These are phyloP conservation scores for Euphonia xanthogaster DNA, from an alignment of 2,797 vertebrate species.

Conservation along the genomic window DNA sequence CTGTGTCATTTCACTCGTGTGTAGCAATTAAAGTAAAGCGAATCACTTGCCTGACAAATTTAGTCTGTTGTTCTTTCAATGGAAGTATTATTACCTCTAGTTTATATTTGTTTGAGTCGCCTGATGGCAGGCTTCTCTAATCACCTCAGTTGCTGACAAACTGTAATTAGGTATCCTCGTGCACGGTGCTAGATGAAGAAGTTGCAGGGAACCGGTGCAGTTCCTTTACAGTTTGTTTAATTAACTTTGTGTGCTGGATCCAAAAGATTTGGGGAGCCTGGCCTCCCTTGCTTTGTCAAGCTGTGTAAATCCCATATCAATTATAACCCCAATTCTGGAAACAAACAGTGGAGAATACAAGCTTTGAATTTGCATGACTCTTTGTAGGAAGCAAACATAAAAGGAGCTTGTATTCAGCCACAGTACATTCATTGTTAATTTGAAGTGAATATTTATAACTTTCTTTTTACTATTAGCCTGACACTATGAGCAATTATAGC, in stretches of 20 bases:
- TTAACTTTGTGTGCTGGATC: slow-evolving; percentile 19
- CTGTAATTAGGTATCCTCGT: background rate
- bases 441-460: slow-evolving; percentile 57
- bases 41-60: slow-evolving; percentile 16
- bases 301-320: slow-evolving; percentile 13
- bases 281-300: background rate
- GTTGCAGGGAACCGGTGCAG: background rate
- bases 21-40: slow-evolving; percentile 25
- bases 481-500: background rate
- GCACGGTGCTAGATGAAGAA: background rate
- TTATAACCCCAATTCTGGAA: slow-evolving; percentile 30
- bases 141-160: background rate
- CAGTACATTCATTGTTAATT: slow-evolving; percentile 30
- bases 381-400: slow-evolving; percentile 32
- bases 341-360: background rate
- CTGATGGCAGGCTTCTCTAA: slow-evolving; percentile 22
- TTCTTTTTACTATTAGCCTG: slow-evolving; percentile 20
- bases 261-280: slow-evolving; percentile 7
- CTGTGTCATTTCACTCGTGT: background rate
- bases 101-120: slow-evolving; percentile 27
- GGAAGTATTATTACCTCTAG: background rate
- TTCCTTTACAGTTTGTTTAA: background rate
- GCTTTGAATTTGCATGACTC: slow-evolving; percentile 12
- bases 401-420: slow-evolving; percentile 14
- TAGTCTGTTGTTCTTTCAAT: slow-evolving; percentile 14